A percentile compares a stretch with the other conserved stretches of the same genome.
phyloP scores from a whole-genome alignment of 2,888 invertebrate genomes.

The Nemotelus pantherinus region DNA sequence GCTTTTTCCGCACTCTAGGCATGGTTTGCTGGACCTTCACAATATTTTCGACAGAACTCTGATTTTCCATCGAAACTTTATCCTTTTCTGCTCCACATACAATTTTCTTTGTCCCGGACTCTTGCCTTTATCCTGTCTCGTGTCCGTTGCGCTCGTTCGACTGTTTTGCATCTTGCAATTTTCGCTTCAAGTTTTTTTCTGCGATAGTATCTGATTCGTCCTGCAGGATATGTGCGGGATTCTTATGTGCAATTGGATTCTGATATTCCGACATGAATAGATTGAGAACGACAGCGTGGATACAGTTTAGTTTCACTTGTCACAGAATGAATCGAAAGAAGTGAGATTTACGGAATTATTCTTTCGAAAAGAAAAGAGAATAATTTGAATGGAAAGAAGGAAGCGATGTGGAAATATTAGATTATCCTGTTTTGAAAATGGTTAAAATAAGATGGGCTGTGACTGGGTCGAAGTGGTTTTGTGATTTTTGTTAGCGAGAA shows the following conservation, averaged over 20 bases:
- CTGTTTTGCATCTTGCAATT: constrained; percentile 14
- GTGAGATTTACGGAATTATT: neutral
- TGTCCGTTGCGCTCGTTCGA: no score
- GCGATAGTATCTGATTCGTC: neutral
- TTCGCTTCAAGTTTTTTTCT: neutral
- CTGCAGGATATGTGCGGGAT: constrained; percentile 7
- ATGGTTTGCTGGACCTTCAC: constrained; percentile 18
- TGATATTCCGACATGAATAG: constrained; percentile 30
- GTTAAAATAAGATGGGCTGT: neutral
- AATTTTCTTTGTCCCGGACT: neutral
- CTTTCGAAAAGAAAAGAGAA: constrained; percentile 12
- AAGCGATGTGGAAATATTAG: constrained; percentile 30
- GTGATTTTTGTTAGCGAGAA: no score
- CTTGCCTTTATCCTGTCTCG: no score
- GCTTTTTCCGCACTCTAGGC: neutral
- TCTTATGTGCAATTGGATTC: constrained; percentile 30
- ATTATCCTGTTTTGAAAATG: constrained; percentile 26
- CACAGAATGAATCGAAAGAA: constrained; percentile 10
- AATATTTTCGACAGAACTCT: constrained; percentile 28
- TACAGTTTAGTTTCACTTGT: constrained; percentile 25
- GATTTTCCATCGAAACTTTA: constrained; percentile 5
- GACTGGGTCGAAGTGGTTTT: no score
- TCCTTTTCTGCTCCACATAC: neutral
- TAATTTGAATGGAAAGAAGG: constrained; percentile 25
- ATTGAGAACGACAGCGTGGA: constrained; percentile 23